Conservation (phyloP, 1,140 invertebrate species). For the Sogatella furcifera region DNA sequence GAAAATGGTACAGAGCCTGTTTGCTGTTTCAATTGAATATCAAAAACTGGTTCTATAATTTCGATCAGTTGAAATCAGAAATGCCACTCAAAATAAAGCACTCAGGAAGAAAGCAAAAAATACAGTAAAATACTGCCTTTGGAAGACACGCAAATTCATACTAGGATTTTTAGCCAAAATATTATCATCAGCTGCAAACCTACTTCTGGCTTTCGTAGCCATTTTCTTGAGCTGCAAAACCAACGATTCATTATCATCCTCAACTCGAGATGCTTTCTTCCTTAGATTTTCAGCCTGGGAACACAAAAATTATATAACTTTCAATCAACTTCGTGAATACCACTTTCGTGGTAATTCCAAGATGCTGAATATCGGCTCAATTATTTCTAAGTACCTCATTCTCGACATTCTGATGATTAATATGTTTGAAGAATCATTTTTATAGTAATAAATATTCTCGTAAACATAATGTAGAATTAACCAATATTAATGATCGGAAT, state of each 20-base stretch:
- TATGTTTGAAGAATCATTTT: too few relatives aligned
- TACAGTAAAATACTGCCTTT: background rate
- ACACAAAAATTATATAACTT: constrained; percentile 26
- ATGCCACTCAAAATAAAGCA: too few relatives aligned
- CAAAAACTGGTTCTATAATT: too few relatives aligned
- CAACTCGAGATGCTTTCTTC: constrained; percentile 75
- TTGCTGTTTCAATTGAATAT: background rate
- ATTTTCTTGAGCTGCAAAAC: constrained; percentile 88
- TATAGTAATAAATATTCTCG: too few relatives aligned
- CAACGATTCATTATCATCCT: constrained; percentile 89
- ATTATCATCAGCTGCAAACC: constrained; percentile 24
- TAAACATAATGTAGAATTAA: too few relatives aligned
- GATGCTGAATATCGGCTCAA: too few relatives aligned
- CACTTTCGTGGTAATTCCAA: background rate
- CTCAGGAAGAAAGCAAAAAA: background rate
- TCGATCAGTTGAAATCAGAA: too few relatives aligned
- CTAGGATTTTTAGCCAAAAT: background rate
- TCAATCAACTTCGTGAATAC: too few relatives aligned
- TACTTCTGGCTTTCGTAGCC: constrained; percentile 73
- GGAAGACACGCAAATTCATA: background rate
- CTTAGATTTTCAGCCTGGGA: constrained; percentile 67
- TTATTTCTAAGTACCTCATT: too few relatives aligned
- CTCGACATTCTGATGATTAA: too few relatives aligned
- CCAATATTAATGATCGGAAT: too few relatives aligned
- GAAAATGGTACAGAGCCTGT: constrained; percentile 12